Conservation (phyloP, 92 coral and sea anemone genomes). For the Ricordea florida region DNA sequence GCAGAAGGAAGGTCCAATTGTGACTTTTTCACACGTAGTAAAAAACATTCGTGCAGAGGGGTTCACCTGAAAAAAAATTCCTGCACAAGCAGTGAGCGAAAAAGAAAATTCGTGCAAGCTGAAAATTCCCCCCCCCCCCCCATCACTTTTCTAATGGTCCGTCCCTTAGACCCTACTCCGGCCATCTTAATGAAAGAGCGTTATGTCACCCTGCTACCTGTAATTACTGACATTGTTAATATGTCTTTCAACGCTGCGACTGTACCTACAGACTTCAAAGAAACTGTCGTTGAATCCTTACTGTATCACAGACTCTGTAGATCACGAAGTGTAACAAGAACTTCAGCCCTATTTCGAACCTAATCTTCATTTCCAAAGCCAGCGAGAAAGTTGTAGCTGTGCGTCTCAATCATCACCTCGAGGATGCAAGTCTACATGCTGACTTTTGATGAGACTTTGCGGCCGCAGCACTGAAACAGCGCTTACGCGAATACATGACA, state of each 20-base stretch:
- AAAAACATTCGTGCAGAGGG: too few species aligned
- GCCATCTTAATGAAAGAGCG: slow-evolving; percentile 39
- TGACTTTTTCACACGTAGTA: too few species aligned
- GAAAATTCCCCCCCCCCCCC: too few species aligned
- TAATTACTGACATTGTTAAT: slow-evolving; percentile 51
- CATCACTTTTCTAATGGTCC: too few species aligned
- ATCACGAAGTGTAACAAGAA: slow-evolving; percentile 41
- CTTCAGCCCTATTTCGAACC: slow-evolving; percentile 53
- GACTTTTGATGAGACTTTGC: slow-evolving; percentile 17
- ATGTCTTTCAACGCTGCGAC: slow-evolving; percentile 49
- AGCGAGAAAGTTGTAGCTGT: slow-evolving; percentile 34
- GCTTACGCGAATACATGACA: slow-evolving; percentile 40
- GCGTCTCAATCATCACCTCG: slow-evolving; percentile 25
- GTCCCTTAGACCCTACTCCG: slow-evolving; percentile 63
- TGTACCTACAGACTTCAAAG: slow-evolving; percentile 54
- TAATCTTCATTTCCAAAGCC: slow-evolving; percentile 44
- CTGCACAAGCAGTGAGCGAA: too few species aligned
- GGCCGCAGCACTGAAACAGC: slow-evolving; percentile 44
- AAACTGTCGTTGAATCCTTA: slow-evolving; percentile 36
- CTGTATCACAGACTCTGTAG: slow-evolving; percentile 34
- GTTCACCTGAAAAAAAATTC: too few species aligned
- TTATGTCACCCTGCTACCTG: slow-evolving; percentile 54
- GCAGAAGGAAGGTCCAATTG: too few species aligned
- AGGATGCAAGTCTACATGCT: slow-evolving; percentile 8
- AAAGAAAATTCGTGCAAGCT: too few species aligned